Base-by-base conservation (phyloP, 2,888 invertebrate species). In the Macrosoma leucophasiata region DNA sequence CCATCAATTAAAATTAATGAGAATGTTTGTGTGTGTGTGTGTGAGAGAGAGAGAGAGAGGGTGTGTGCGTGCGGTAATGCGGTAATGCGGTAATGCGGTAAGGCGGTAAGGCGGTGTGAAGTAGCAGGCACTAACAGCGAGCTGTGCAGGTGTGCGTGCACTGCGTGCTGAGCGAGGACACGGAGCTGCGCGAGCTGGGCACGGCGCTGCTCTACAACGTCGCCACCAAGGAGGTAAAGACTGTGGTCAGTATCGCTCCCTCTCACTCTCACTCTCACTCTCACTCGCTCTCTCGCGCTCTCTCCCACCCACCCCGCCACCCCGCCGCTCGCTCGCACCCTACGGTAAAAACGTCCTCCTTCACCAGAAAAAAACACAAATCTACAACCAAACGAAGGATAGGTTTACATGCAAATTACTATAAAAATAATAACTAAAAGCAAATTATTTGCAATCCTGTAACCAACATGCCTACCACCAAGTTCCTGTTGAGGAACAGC, bases 181-280 rank as follows among this genome's bases (percentile, higher is more conserved):
- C 86, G 9, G 87, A 86, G 47, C 79, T 96, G 52, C 93, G 93
- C 63, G 92, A 94, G 48, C 84, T 90, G 45, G 96, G 96, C 43
- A 89, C 94, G 1, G 94, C 95, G 53, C 91, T 96, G 47, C 89
- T 96, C 54, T 91, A 95, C 85, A 96, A 96, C 82, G 86, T 96
- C 58, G 94, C 95, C 70, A 91, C 93, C 87, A 96, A 95, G 91
- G 96, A 96, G 91, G 95, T 96, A 88, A 96, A 95, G 89, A 94
- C 95, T 75, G 95, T 96, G 93, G 95, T 95, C 91, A 88, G 94
- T 93, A 91, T 90, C 89, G 64, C 61, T 52, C 33, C 36, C 39
- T 38, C 34, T 22, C 44, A 29, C 10, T 5, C 32, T 20, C 36
- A 10, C 15, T 29, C 21, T 25, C 3, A 12, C 21, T 2, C 13